Percentiles rank a stretch among this genome's conserved stretches.
Evolutionary conservation across 2,888 invertebrate species (phyloP).

Genomic region (Matsumyia berberina): DNA sequence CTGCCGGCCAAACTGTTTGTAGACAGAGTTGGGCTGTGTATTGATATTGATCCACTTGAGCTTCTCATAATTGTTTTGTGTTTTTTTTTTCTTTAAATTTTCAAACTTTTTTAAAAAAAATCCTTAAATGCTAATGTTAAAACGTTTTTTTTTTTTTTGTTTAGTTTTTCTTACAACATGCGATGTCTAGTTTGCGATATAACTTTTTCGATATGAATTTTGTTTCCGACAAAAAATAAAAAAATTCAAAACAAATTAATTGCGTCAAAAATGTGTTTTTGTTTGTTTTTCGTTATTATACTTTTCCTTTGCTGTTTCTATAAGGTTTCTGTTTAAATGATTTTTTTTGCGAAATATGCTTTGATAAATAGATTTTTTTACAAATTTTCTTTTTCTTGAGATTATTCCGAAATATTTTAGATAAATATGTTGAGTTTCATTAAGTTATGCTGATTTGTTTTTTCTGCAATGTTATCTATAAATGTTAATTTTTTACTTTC

Average conservation of each 20-base stretch:
- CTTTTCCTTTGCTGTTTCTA: too few relatives aligned
- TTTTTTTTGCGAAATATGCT: conserved; percentile 67
- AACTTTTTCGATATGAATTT: conserved; percentile 74
- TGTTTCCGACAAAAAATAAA: conserved; percentile 55
- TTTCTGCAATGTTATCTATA: conserved; percentile 39
- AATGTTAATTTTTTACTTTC: conserved; percentile 51
- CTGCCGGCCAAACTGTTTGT: conserved; percentile 82
- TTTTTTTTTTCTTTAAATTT: conserved; percentile 13
- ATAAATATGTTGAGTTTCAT: conserved; percentile 68
- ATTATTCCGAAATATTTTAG: conserved; percentile 71
- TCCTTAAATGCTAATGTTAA: conserved; percentile 49
- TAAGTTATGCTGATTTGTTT: conserved; percentile 38
- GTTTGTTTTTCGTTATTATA: conserved; percentile 44
- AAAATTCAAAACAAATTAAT: conserved; percentile 35
- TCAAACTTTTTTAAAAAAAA: conserved; percentile 36
- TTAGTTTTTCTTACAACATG: conserved; percentile 56
- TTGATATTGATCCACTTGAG: conserved; percentile 82
- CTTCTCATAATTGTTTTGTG: conserved; percentile 81
- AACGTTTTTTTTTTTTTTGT: conserved; percentile 22
- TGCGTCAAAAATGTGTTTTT: conserved; percentile 46
- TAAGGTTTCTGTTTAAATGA: conserved; percentile 14
- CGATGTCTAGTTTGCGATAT: conserved; percentile 69
- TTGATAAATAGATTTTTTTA: conserved; percentile 55
- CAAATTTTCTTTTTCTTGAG: conserved; percentile 60
- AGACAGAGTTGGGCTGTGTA: conserved; percentile 83